Evolutionary conservation across 2,797 vertebrate species (phyloP).

Genomic region (Etheostoma nigrum): DNA sequence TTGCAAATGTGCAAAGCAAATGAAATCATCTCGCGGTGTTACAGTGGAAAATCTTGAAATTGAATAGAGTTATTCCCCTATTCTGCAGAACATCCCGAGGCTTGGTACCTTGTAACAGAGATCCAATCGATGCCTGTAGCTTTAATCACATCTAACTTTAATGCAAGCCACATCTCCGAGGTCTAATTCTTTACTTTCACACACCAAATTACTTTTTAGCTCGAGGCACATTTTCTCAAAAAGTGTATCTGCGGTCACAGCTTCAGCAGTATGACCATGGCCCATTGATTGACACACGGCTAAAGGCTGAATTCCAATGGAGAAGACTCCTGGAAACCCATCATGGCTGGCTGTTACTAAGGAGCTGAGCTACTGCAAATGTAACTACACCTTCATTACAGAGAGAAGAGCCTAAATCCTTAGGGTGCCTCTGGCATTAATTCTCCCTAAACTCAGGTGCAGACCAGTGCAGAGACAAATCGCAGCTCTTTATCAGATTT

Average conservation of each 20-base stretch:
- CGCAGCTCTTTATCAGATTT: constrained; percentile 52
- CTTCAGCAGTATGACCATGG: constrained; percentile 47
- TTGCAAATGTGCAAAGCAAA: constrained; percentile 66
- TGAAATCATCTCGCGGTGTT: constrained; percentile 61
- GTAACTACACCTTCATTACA: constrained; percentile 59
- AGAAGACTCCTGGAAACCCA: constrained; percentile 32
- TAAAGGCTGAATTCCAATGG: constrained; percentile 55
- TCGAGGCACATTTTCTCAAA: constrained; percentile 59
- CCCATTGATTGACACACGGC: constrained; percentile 72
- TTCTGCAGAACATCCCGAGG: constrained; percentile 65
- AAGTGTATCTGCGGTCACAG: constrained; percentile 67
- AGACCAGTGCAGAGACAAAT: constrained; percentile 36
- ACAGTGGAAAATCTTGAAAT: constrained; percentile 67
- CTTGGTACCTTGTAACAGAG: constrained; percentile 60
- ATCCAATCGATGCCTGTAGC: constrained; percentile 77
- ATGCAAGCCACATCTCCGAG: constrained; percentile 71
- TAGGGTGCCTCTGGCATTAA: constrained; percentile 43
- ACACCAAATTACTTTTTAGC: constrained; percentile 79
- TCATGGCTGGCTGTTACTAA: constrained; percentile 28
- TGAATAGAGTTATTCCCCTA: constrained; percentile 48
- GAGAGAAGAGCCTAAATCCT: constrained; percentile 24
- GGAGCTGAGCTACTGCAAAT: constrained; percentile 55
- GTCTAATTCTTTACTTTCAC: constrained; percentile 81
- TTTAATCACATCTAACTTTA: constrained; percentile 80
- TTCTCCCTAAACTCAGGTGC: constrained; percentile 37